These are phyloP conservation scores for Adrianichthys oophorus DNA, from an alignment of 2,797 vertebrate species.

Conservation along the genomic window DNA sequence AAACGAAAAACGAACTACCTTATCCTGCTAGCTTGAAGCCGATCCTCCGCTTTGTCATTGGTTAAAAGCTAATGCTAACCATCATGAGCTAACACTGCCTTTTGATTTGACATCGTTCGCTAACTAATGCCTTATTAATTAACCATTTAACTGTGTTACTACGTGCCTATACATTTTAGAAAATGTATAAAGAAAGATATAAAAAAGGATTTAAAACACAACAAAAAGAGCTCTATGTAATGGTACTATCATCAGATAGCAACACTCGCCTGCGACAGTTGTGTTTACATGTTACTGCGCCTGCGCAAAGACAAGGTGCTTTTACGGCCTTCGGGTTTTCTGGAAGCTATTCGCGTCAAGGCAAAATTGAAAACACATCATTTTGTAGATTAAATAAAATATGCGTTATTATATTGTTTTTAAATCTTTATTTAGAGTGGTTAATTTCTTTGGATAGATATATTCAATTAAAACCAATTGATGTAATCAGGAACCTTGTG, in stretches of 20 bases:
- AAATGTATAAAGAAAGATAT: background rate
- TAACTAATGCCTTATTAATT: too few relatives aligned
- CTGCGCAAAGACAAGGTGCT: slow-evolving; percentile 52
- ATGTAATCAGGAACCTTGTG: fast-evolving
- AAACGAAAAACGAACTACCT: background rate
- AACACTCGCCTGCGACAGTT: slow-evolving; percentile 34
- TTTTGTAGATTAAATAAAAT: background rate
- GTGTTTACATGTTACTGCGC: slow-evolving; percentile 77
- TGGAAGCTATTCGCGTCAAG: background rate
- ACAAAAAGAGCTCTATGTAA: slow-evolving; percentile 1
- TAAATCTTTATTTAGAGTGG: too few relatives aligned
- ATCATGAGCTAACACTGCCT: slow-evolving; percentile 8
- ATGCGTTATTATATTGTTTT: too few relatives aligned
- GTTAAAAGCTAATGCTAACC: slow-evolving; percentile 39
- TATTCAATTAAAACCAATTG: too few relatives aligned
- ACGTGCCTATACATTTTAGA: background rate
- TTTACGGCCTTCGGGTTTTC: background rate
- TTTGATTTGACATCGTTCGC: background rate
- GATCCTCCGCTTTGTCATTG: slow-evolving; percentile 28
- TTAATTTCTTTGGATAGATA: too few relatives aligned
- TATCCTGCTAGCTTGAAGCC: slow-evolving; percentile 20
- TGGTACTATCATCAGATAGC: slow-evolving; percentile 1
- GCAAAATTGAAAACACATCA: too few relatives aligned
- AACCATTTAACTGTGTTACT: background rate
- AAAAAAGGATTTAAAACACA: background rate